A percentile compares a stretch with the other conserved stretches of the same genome.
Evolutionary conservation across 92 coral and sea anemone species (phyloP).

Genomic region (Palythoa grandis): DNA sequence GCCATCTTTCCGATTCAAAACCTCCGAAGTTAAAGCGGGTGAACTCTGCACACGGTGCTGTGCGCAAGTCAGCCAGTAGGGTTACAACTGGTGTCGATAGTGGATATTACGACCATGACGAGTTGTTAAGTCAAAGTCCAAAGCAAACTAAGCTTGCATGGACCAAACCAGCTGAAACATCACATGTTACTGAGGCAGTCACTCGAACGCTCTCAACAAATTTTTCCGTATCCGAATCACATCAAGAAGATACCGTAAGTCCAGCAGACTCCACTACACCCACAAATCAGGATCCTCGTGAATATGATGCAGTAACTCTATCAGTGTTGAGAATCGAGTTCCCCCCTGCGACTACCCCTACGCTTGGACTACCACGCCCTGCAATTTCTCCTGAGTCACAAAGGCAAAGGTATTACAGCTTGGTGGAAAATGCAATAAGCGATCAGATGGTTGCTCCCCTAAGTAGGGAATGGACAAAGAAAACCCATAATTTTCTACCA

Average conservation of each 20-base stretch:
- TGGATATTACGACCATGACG: slow-evolving; percentile 56
- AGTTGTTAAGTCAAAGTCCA: slow-evolving; percentile 55
- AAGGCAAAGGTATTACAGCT: slow-evolving; percentile 72
- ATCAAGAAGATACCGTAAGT: slow-evolving; percentile 27
- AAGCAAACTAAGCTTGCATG: slow-evolving; percentile 75
- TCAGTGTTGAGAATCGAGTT: slow-evolving; percentile 77
- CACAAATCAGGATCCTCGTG: slow-evolving; percentile 41
- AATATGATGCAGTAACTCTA: slow-evolving; percentile 79
- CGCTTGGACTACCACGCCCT: slow-evolving; percentile 88
- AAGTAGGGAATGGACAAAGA: slow-evolving; percentile 78
- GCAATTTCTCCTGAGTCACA: slow-evolving; percentile 80
- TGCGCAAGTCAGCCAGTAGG: slow-evolving; percentile 28
- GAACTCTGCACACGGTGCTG: slow-evolving; percentile 68
- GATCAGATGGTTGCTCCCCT: slow-evolving; percentile 86
- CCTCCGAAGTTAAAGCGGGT: slow-evolving; percentile 72
- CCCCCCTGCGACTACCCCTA: slow-evolving; percentile 89
- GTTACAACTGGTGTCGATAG: slow-evolving; percentile 55
- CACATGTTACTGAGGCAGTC: slow-evolving; percentile 42
- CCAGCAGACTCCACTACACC: slow-evolving; percentile 20
- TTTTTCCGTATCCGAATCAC: slow-evolving; percentile 43
- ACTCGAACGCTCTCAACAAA: slow-evolving; percentile 56
- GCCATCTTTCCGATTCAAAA: slow-evolving; percentile 63
- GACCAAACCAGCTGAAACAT: slow-evolving; percentile 43
- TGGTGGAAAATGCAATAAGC: slow-evolving; percentile 75
- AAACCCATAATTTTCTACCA: slow-evolving; percentile 81